Percentiles rank a stretch among this genome's conserved stretches.
Conservation (phyloP, 2,797 vertebrate genomes). For the Rousettus madagascariensis region DNA sequence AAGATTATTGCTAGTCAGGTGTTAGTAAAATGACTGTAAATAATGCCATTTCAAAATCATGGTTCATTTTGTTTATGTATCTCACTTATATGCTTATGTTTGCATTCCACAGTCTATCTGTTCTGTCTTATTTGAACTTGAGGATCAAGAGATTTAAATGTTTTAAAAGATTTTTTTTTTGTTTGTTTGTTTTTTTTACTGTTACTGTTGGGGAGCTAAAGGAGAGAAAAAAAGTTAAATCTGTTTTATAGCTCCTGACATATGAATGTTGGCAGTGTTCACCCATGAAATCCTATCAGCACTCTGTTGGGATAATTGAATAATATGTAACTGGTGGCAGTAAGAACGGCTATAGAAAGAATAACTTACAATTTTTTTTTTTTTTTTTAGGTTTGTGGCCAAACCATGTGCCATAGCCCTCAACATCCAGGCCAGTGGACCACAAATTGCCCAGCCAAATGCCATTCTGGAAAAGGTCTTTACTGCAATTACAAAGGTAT, state of each 20-base stretch:
- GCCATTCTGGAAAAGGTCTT: conserved; percentile 99
- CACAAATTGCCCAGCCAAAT: conserved; percentile 96
- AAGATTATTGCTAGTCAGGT: neutral
- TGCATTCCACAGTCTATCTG: neutral
- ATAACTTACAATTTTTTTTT: conserved; percentile 29
- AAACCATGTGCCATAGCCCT: conserved; percentile 98
- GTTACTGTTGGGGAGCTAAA: neutral
- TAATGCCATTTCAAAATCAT: neutral
- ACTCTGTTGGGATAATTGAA: neutral
- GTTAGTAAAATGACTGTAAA: neutral
- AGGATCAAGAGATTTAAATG: neutral
- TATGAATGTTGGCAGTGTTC: neutral
- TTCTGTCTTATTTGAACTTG: neutral
- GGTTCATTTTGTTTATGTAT: neutral
- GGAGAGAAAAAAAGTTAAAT: neutral
- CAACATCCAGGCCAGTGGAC: conserved; percentile 96
- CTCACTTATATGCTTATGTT: neutral
- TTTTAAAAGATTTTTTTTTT: conserved; percentile 15
- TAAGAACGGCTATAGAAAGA: conserved; percentile 9
- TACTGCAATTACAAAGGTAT: conserved; percentile 98
- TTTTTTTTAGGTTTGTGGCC: conserved; percentile 91
- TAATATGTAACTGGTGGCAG: neutral
- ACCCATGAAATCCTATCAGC: neutral
- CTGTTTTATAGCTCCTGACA: neutral
- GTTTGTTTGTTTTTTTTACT: neutral